Percentiles rank a stretch among this genome's conserved stretches.
These are phyloP conservation scores for Caradrina clavipalpis DNA, from an alignment of 2,888 invertebrate species.

Conservation along the genomic window DNA sequence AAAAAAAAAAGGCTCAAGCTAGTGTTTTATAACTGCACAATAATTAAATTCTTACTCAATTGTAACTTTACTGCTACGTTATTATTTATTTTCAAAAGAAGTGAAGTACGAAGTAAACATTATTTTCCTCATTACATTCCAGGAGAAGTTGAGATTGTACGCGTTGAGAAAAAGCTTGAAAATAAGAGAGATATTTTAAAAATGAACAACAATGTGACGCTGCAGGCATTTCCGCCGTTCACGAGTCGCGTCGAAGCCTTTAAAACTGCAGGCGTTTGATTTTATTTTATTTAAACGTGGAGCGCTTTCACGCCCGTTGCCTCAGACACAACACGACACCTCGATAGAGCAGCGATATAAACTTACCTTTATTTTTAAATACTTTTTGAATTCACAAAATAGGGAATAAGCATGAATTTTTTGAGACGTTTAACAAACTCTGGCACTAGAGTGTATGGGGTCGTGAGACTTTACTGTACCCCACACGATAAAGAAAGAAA, in stretches of 20 bases:
- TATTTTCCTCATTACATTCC: slow-evolving; percentile 20
- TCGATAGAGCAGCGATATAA: slow-evolving; percentile 35
- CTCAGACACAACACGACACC: slow-evolving; percentile 45
- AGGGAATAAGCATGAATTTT: no score
- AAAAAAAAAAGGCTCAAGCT: no score
- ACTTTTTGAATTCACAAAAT: slow-evolving; percentile 21
- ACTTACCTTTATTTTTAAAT: slow-evolving; percentile 30
- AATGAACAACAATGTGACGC: slow-evolving; percentile 53
- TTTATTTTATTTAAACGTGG: slow-evolving; percentile 69
- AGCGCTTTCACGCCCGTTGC: slow-evolving; percentile 57
- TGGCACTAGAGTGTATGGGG: no score
- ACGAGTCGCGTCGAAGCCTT: slow-evolving; percentile 52
- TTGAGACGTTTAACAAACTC: no score
- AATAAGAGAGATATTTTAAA: slow-evolving; percentile 43
- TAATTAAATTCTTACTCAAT: slow-evolving; percentile 1
- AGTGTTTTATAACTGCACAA: background rate
- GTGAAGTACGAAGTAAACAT: background rate
- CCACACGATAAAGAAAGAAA: no score
- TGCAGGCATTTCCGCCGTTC: slow-evolving; percentile 59
- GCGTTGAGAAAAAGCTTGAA: slow-evolving; percentile 11
- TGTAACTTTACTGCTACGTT: slow-evolving; percentile 7
- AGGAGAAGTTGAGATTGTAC: slow-evolving; percentile 28
- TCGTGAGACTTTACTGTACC: no score
- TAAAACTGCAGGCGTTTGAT: slow-evolving; percentile 66
- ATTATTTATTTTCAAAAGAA: slow-evolving; percentile 6